Evolutionary conservation across 1,140 invertebrate genomes (phyloP), one percentile per base, ranked within the genome.

Genomic region (Orius insidiosus): DNA sequence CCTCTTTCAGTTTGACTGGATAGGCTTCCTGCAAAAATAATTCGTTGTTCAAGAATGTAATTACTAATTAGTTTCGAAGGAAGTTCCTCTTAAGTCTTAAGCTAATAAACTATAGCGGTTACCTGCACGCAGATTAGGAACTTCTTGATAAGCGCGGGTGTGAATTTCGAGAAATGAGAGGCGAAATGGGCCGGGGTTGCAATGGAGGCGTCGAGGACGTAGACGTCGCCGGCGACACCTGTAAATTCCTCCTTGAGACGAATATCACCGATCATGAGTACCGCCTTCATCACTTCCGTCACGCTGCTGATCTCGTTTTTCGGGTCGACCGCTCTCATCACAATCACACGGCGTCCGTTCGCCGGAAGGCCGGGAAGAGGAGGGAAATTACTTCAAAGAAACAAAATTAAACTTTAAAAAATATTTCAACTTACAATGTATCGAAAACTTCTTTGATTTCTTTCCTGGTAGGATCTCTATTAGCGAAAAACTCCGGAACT

Each of bases 1-100:
- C 78, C 60, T 84, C 78, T 56, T 87, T 86, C 34, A 86, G 63
- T 58, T 85, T 84, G 0, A 86, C 78, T 0, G 83, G 83, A 59
- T 85, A 88, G 0, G 81, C 84, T 63, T 88, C 80, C 74, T 78
- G 55, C 34, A 64, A 64, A 37, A 40, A 44, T 41, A n/a, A n/a
- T n/a, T n/a, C n/a, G n/a, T n/a, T n/a, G 16, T 1, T 13, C 18
- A 15, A 35, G 16, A 35, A 6, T 37, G 5, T 38, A 24, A 1
- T 2, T 19, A 38, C n/a, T 3, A 24, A 47, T 18, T 16, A 35
- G 9, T 11, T 47, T 2, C 2, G 7, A 38, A n/a, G 35, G 18
- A 41, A 10, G 10, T 3, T 15, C 24, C 7, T 4, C 3, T 24
- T 24, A 24, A 24, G 7, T 4, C 3, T 24, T 14, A 1, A 31